Evolutionary conservation across 1,140 invertebrate species (phyloP).

Genomic region (Polypedilum vanderplanki): DNA sequence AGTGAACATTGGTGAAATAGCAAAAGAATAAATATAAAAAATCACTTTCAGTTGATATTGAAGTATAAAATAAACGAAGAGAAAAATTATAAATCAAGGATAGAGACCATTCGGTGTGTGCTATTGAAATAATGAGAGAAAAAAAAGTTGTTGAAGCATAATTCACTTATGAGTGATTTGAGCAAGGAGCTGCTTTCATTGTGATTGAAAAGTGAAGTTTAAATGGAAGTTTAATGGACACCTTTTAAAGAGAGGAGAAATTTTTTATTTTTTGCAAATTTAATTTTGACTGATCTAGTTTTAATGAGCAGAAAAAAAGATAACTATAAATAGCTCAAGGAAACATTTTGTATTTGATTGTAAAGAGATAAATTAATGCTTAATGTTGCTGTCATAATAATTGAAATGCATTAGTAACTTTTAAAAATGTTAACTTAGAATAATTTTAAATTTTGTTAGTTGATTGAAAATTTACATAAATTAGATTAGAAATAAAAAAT

Average conservation of each 20-base stretch:
- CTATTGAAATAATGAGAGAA: not conserved
- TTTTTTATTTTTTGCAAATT: not conserved
- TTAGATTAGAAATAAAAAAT: too few relatives aligned
- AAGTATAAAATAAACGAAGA: not conserved
- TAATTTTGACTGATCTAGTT: too few relatives aligned
- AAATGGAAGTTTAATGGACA: not conserved
- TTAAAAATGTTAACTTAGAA: too few relatives aligned
- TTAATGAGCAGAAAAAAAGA: too few relatives aligned
- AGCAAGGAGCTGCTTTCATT: not conserved
- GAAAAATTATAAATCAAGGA: slow-evolving; percentile 13
- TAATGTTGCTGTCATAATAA: too few relatives aligned
- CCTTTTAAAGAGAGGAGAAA: not conserved
- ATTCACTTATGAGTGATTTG: slow-evolving; percentile 1
- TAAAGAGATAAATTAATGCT: too few relatives aligned
- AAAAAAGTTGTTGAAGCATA: not conserved
- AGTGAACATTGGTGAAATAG: not conserved
- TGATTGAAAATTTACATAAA: too few relatives aligned
- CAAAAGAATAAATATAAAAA: slow-evolving; percentile 4
- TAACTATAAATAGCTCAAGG: too few relatives aligned
- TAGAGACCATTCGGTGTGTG: not conserved
- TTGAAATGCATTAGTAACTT: too few relatives aligned
- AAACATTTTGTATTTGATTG: too few relatives aligned
- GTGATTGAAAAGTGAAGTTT: not conserved
- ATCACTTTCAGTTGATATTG: slow-evolving; percentile 9
- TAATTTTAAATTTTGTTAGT: too few relatives aligned